Evolutionary conservation across 2,888 invertebrate species (phyloP), one percentile per base, ranked within the genome.

Genomic region (Lycophotia porphyrea): DNA sequence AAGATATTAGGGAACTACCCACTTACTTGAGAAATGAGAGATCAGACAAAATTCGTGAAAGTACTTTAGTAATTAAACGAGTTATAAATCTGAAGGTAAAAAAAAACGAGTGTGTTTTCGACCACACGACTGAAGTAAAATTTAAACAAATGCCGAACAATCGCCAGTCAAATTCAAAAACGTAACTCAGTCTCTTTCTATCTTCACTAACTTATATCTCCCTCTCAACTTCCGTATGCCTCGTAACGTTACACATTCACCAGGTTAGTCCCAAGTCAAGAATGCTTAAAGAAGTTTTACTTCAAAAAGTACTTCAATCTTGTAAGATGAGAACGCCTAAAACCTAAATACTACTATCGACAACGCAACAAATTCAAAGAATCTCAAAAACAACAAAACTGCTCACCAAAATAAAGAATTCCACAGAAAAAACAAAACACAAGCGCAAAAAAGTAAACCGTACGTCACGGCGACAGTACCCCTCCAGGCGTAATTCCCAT

Each of bases 401-500:
- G 21, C 44, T 7, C 34, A 68, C 27, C 42, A 74, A 67, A 76
- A 80, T 55, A 78, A 76, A 80, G 55, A 77, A 71, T 63, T 44
- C 60, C 36, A 42, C 42, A 52, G 52, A 55, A 83, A 67, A 63
- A 49, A 80, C 49, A 75, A 72, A 66, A 67, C 36, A 36, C 31
- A n/a, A 52, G 65, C 47, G 64, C 8, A 49, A n/a, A 79, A 73
- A 72, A 69, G 68, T 36, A 39, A 58, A 31, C 64, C 84, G 47
- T 80, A 74, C 77, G 67, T 81, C 81, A 82, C 66, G 13, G 68
- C 71, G 74, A 81, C 85, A 82, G 86, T 81, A 82, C 71, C 80
- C 78, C 72, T 55, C 79, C 71, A 82, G 85, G 74, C 81, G 75
- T 60, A 84, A 82, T 79, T 83, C 69, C 87, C 81, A 90, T 91